Percentiles rank a stretch among this genome's conserved stretches.
phyloP scores from a whole-genome alignment of 2,113 vertebrate genomes.

The Pandion haliaetus region DNA sequence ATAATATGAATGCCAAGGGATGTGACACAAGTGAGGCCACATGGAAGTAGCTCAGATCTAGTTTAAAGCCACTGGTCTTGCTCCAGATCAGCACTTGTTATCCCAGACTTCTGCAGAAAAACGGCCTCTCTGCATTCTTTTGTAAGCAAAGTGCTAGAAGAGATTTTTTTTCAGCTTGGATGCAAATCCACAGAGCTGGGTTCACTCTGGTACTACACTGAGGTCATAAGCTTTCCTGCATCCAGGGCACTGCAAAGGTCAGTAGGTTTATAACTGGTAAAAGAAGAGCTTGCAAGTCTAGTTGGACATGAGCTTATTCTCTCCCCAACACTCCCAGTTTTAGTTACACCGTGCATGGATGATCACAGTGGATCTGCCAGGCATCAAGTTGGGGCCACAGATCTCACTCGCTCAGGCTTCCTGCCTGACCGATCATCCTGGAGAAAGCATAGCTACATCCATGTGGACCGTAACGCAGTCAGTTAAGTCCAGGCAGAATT shows the following conservation, averaged over 20 bases:
- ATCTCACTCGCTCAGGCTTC: not conserved
- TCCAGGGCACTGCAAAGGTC: not conserved
- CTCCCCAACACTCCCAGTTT: not conserved
- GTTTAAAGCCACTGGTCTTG: not conserved
- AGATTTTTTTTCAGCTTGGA: not conserved
- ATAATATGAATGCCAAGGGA: not conserved
- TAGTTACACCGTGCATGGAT: not conserved
- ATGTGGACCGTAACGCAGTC: not conserved
- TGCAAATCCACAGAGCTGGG: not conserved
- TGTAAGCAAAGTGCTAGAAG: not conserved
- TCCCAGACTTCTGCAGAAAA: not conserved
- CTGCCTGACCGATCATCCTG: not conserved
- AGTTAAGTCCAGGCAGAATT: not conserved
- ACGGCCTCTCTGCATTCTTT: not conserved
- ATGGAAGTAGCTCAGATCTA: not conserved
- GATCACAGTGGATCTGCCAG: not conserved
- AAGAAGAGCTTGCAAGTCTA: not conserved
- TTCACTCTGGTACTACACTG: not conserved
- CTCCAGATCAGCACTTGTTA: not conserved
- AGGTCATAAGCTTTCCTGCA: not conserved
- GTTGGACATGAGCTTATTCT: not conserved
- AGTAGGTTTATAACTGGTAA: not conserved
- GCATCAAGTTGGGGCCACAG: not conserved
- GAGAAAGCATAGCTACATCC: not conserved
- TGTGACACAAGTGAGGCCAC: not conserved